Evolutionary conservation across 2,797 vertebrate genomes (phyloP).

Genomic region (Thunnus albacares): DNA sequence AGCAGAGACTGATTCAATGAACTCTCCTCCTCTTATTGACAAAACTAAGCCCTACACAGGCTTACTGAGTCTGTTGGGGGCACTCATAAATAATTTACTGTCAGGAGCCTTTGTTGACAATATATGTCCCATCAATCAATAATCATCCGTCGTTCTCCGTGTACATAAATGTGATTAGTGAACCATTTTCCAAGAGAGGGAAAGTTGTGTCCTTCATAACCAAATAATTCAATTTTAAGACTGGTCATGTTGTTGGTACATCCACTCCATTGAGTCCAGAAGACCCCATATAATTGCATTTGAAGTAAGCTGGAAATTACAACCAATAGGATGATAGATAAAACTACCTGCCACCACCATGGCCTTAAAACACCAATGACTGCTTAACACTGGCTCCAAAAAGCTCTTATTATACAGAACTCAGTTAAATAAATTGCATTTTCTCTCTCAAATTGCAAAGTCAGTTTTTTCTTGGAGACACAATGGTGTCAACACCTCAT

Average conservation of each 20-base stretch:
- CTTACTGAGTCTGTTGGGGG: conserved; percentile 52
- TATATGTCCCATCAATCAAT: conserved; percentile 55
- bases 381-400: background rate
- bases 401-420: background rate
- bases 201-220: conserved; percentile 41
- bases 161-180: conserved; percentile 26
- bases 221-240: conserved; percentile 27
- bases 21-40: conserved; percentile 64
- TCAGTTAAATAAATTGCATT: background rate
- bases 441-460: background rate
- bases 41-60: conserved; percentile 45
- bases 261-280: background rate
- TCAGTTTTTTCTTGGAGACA: too few species aligned
- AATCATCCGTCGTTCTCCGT: conserved; percentile 43
- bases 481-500: too few species aligned
- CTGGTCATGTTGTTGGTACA: background rate
- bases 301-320: background rate
- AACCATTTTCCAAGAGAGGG: conserved; percentile 9
- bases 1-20: conserved; percentile 53
- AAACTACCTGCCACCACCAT: background rate
- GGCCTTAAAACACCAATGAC: background rate
- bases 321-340: background rate
- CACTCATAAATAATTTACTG: conserved; percentile 58
- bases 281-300: background rate
- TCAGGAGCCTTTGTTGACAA: conserved; percentile 52